These are phyloP conservation scores for Zelostemma sp. DNA, from an alignment of 1,140 invertebrate genomes.

Conservation along the genomic window DNA sequence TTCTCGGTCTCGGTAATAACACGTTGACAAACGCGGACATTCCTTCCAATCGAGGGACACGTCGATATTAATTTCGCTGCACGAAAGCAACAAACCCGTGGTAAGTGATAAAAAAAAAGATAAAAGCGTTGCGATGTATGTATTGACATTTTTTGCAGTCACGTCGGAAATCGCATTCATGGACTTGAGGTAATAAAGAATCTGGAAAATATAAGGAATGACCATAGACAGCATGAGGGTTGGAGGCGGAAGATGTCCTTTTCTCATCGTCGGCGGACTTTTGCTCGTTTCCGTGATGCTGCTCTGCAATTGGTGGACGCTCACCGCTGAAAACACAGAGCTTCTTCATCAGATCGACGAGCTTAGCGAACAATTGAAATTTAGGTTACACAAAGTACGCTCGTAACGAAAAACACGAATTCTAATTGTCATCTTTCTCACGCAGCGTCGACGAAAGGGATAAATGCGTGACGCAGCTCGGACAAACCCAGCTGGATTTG, in stretches of 20 bases:
- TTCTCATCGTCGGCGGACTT: conserved; percentile 65
- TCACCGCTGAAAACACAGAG: conserved; percentile 69
- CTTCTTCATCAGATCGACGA: conserved; percentile 68
- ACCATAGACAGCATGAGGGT: conserved; percentile 70
- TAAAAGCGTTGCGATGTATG: too few species aligned
- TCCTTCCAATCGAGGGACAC: too few species aligned
- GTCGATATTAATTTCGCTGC: too few species aligned
- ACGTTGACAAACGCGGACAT: too few species aligned
- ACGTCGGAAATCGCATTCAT: too few species aligned
- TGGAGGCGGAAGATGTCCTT: conserved; percentile 68
- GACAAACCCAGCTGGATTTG: conserved; percentile 51
- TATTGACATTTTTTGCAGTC: too few species aligned
- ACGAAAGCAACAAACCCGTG: too few species aligned
- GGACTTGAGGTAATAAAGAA: too few species aligned
- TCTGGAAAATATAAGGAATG: conserved; percentile 53
- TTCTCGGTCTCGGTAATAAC: too few species aligned
- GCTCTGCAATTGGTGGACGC: conserved; percentile 70
- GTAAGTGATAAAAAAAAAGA: too few species aligned
- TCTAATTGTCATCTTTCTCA: conserved; percentile 11
- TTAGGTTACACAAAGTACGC: conserved; percentile 52
- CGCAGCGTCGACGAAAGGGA: conserved; percentile 65
- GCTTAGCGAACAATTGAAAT: conserved; percentile 67
- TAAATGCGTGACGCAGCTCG: conserved; percentile 57
- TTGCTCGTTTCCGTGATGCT: conserved; percentile 66
- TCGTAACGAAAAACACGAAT: too few species aligned